Percentiles rank a stretch among this genome's conserved stretches.
Conservation (phyloP, 2,113 vertebrate species). For the Uropsilus gracilis region DNA sequence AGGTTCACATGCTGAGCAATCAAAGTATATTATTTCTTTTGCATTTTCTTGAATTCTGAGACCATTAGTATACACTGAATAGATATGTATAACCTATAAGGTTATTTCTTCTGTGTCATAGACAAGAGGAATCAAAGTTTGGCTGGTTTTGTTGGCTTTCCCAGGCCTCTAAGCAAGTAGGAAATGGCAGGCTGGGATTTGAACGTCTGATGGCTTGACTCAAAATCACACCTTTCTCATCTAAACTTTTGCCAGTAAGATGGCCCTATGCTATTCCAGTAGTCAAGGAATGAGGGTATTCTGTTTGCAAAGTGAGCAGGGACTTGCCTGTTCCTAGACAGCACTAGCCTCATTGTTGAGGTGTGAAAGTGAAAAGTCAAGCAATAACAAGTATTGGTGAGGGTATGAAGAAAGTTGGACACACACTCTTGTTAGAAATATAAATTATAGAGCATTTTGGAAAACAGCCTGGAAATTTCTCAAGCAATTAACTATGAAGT, state of each 20-base stretch:
- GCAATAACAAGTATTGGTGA: not conserved
- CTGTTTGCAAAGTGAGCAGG: not conserved
- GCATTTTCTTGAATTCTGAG: not conserved
- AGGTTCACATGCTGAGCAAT: too few relatives aligned
- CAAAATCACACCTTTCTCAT: not conserved
- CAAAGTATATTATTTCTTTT: not conserved
- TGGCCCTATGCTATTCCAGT: too few relatives aligned
- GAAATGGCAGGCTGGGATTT: not conserved
- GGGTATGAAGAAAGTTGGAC: not conserved
- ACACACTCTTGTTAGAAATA: not conserved
- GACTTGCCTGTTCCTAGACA: not conserved
- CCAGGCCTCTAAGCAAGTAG: not conserved
- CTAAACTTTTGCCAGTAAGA: not conserved
- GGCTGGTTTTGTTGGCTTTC: not conserved
- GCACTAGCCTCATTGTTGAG: not conserved
- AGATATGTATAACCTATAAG: rapidly evolving
- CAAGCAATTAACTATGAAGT: not conserved
- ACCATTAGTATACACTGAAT: not conserved
- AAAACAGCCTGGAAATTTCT: not conserved
- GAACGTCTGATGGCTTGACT: not conserved
- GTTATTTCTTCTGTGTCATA: not conserved
- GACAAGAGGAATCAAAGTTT: not conserved
- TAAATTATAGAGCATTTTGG: not conserved
- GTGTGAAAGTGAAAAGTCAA: not conserved
- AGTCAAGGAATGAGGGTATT: not conserved